Percentiles rank a stretch among this genome's conserved stretches.
phyloP scores from a whole-genome alignment of 2,113 vertebrate genomes.

The Brevimyrus niger region DNA sequence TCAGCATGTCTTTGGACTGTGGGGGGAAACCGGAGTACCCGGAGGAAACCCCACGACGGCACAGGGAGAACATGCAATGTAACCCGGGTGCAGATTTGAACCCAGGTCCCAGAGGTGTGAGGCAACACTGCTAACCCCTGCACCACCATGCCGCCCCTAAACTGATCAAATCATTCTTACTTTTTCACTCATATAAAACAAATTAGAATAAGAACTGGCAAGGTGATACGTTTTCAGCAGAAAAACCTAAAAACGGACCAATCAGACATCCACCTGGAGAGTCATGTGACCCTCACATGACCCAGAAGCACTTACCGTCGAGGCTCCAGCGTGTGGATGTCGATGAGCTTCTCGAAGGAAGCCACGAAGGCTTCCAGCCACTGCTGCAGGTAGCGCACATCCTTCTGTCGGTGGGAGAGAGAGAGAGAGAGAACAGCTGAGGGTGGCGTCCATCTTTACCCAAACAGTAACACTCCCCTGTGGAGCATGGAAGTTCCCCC shows the following conservation, averaged over 20 bases:
- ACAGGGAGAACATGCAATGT: too few relatives aligned
- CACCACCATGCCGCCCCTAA: too few relatives aligned
- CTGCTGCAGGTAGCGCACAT: slow-evolving; percentile 82
- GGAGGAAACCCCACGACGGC: too few relatives aligned
- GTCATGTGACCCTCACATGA: background rate
- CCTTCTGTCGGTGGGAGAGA: slow-evolving; percentile 66
- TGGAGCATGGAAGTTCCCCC: background rate
- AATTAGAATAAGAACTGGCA: background rate
- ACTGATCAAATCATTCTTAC: background rate
- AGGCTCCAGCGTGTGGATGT: slow-evolving; percentile 79
- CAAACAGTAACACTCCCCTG: background rate
- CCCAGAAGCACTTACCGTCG: slow-evolving; percentile 61
- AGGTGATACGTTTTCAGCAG: background rate
- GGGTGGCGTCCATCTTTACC: background rate
- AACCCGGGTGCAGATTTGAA: too few relatives aligned
- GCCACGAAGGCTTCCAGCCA: slow-evolving; percentile 86
- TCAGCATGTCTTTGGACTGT: too few relatives aligned
- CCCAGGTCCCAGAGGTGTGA: too few relatives aligned
- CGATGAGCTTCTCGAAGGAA: slow-evolving; percentile 78
- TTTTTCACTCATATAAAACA: background rate
- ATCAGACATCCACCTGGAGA: background rate
- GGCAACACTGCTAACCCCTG: too few relatives aligned
- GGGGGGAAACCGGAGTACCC: too few relatives aligned
- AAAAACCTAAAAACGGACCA: background rate
- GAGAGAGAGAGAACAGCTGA: background rate